phyloP scores from a whole-genome alignment of 2,888 invertebrate genomes.

The Anarsia innoxiella region DNA sequence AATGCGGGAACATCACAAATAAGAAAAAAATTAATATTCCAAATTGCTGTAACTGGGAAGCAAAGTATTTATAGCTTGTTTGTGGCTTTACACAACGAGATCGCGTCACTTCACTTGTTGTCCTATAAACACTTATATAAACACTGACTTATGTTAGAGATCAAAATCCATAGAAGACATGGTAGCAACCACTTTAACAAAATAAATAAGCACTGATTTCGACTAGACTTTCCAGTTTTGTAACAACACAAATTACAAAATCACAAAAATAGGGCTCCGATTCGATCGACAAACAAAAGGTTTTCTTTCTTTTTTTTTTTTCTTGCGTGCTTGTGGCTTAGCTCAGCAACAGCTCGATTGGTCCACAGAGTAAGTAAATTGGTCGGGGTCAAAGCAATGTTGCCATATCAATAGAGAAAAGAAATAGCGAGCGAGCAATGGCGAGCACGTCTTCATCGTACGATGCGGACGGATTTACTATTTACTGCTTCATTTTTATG shows the following conservation, averaged over 20 bases:
- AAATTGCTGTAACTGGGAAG: constrained; percentile 47
- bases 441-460: too few species aligned
- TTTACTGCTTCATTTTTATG: too few species aligned
- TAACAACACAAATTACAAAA: not conserved
- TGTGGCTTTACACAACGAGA: constrained; percentile 47
- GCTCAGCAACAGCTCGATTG: too few species aligned
- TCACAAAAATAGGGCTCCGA: constrained; percentile 3
- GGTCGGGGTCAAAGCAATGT: too few species aligned
- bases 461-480: too few species aligned
- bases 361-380: too few species aligned
- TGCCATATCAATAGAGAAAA: too few species aligned
- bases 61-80: constrained; percentile 60
- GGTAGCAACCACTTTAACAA: constrained; percentile 33
- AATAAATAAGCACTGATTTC: constrained; percentile 9
- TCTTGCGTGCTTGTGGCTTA: too few species aligned
- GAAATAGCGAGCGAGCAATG: too few species aligned
- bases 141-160: constrained; percentile 43
- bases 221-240: not conserved
- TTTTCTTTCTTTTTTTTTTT: not conserved
- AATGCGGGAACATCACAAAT: constrained; percentile 81
- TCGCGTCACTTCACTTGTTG: constrained; percentile 67
- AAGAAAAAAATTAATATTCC: constrained; percentile 48
- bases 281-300: constrained; percentile 13
- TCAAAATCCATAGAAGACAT: constrained; percentile 71
- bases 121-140: constrained; percentile 44